These are phyloP conservation scores for Phodopus roborovskii DNA, from an alignment of 2,113 vertebrate species.

Conservation along the genomic window DNA sequence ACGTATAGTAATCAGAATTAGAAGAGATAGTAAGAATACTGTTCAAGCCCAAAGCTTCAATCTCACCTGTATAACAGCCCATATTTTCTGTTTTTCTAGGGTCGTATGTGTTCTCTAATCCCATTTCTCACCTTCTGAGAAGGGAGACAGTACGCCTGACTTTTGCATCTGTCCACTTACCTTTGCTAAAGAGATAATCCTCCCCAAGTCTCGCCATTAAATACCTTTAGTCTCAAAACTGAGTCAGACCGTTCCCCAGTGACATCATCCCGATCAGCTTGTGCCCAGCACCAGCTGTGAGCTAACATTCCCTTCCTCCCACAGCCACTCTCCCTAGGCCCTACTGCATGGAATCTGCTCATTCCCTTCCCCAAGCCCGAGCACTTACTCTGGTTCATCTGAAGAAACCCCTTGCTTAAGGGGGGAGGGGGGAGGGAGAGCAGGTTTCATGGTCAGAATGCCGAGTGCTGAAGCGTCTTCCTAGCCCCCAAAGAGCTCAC, in stretches of 20 bases:
- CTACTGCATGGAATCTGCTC: no score
- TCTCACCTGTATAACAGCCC: neutral
- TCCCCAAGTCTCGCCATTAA: neutral
- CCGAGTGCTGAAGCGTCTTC: neutral
- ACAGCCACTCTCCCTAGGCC: neutral
- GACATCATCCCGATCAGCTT: neutral
- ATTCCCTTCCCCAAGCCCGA: neutral
- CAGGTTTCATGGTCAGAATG: neutral
- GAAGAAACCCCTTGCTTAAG: neutral
- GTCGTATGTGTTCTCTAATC: neutral
- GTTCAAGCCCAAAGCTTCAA: neutral
- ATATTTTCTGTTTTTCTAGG: neutral
- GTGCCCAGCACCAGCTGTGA: neutral
- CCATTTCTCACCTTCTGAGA: slow-evolving; percentile 2
- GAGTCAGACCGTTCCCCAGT: neutral
- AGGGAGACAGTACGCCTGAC: neutral
- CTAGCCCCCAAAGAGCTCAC: fast-evolving
- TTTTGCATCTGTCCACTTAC: neutral
- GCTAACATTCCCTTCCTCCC: neutral
- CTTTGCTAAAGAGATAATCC: neutral
- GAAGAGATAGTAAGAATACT: neutral
- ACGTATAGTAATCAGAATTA: neutral
- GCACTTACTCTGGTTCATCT: neutral
- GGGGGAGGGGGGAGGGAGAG: fast-evolving
- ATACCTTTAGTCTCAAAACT: slow-evolving; percentile 11